phyloP scores from a whole-genome alignment of 2,888 invertebrate species.

The Alitta virens region DNA sequence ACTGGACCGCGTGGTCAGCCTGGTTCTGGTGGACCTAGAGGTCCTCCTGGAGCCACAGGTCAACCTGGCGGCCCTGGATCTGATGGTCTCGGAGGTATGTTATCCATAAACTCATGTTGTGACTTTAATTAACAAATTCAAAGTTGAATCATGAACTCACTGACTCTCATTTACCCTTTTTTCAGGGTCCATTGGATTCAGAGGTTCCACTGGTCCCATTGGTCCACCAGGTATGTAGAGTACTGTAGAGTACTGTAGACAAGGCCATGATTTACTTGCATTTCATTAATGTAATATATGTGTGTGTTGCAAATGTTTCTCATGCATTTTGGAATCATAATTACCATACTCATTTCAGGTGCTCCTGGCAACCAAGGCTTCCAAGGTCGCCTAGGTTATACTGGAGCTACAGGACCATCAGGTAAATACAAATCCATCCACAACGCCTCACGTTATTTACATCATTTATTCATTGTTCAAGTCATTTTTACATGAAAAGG shows the following conservation, averaged over 20 bases:
- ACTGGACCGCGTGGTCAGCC: slow-evolving; percentile 11
- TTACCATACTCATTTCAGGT: neutral
- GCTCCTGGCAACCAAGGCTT: neutral
- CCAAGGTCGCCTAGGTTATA: slow-evolving; percentile 5
- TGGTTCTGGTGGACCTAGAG: slow-evolving; percentile 6
- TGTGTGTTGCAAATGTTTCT: too few species aligned
- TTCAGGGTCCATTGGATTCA: slow-evolving; percentile 6
- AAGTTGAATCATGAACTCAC: too few species aligned
- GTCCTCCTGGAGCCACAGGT: slow-evolving; percentile 10
- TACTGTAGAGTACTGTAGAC: too few species aligned
- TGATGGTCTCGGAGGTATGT: slow-evolving; percentile 11
- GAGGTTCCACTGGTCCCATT: slow-evolving; percentile 2
- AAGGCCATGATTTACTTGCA: too few species aligned
- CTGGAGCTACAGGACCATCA: slow-evolving; percentile 4
- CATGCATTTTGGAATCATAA: too few species aligned
- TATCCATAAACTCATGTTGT: neutral
- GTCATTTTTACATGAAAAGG: too few species aligned
- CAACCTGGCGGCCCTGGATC: slow-evolving; percentile 5
- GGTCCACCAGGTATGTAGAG: slow-evolving; percentile 1
- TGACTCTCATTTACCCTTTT: neutral
- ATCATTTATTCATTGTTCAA: too few species aligned
- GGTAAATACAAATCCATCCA: slow-evolving; percentile 4
- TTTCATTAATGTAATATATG: too few species aligned
- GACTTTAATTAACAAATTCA: neutral
- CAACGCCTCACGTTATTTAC: too few species aligned